Percentiles rank a stretch among this genome's conserved stretches.
Conservation (phyloP, 2,797 vertebrate species). For the Pseudotriccus pelzelni region DNA sequence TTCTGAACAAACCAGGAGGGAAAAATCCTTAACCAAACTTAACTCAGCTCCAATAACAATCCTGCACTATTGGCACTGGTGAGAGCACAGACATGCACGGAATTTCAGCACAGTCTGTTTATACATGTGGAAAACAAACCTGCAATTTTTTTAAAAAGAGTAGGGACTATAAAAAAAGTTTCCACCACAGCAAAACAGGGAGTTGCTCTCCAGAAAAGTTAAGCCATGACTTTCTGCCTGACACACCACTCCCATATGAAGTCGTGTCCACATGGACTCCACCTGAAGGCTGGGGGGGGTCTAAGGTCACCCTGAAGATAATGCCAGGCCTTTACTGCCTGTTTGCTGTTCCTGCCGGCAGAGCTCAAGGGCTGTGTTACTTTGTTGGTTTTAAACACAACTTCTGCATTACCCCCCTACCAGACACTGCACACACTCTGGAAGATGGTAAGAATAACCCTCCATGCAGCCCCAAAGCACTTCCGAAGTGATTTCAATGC, state of each 20-base stretch:
- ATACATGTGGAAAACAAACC: neutral
- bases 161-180: neutral
- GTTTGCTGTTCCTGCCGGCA: neutral
- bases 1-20: neutral
- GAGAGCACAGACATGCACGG: neutral
- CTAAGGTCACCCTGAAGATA: no score
- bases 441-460: neutral
- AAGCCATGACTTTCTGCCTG: neutral
- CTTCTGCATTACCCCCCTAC: accelerated
- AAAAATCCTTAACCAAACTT: neutral
- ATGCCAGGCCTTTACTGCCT: neutral
- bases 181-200: neutral
- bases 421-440: neutral
- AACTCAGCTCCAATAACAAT: neutral
- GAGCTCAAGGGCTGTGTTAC: neutral
- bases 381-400: neutral
- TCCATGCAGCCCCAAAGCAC: neutral
- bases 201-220: neutral
- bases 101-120: neutral
- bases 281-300: neutral
- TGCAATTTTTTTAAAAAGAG: neutral
- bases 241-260: accelerated
- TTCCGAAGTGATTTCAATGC: neutral
- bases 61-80: neutral
- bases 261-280: accelerated